phyloP scores from a whole-genome alignment of 2,797 vertebrate species.

The Syndactyla subalaris region DNA sequence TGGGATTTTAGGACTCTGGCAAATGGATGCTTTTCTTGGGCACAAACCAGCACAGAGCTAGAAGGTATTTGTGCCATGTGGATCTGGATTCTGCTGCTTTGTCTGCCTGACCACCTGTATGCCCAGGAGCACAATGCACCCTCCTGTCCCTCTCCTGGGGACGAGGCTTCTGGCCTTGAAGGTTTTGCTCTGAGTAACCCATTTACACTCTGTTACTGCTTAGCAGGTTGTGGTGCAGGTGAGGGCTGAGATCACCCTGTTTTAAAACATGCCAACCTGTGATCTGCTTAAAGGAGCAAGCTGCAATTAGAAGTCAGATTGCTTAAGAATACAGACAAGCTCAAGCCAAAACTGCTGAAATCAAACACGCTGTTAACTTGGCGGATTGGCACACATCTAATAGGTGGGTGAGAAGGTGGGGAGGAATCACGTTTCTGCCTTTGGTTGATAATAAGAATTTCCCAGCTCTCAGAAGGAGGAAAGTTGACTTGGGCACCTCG shows the following conservation, averaged over 20 bases:
- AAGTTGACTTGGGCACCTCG: neutral
- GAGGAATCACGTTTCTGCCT: neutral
- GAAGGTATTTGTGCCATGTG: constrained; percentile 9
- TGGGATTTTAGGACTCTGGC: neutral
- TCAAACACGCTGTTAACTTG: neutral
- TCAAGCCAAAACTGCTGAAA: neutral
- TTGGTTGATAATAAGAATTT: neutral
- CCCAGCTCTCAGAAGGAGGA: neutral
- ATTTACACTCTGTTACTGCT: neutral
- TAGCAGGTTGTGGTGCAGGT: neutral
- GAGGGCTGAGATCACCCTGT: constrained; percentile 17
- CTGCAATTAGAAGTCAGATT: neutral
- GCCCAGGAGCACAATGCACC: constrained; percentile 41
- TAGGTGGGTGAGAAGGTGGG: neutral
- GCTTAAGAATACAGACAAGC: neutral
- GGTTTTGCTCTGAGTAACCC: neutral
- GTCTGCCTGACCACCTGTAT: constrained; percentile 40
- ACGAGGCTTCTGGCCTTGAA: neutral
- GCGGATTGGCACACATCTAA: neutral
- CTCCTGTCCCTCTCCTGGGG: neutral
- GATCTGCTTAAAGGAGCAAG: constrained; percentile 33
- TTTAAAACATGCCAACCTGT: constrained; percentile 28
- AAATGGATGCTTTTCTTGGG: neutral
- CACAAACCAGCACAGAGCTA: neutral
- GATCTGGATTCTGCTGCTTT: neutral